A percentile compares a stretch with the other conserved stretches of the same genome.
These are phyloP conservation scores for Riptortus pedestris DNA, from an alignment of 1,140 invertebrate species.

Conservation along the genomic window DNA sequence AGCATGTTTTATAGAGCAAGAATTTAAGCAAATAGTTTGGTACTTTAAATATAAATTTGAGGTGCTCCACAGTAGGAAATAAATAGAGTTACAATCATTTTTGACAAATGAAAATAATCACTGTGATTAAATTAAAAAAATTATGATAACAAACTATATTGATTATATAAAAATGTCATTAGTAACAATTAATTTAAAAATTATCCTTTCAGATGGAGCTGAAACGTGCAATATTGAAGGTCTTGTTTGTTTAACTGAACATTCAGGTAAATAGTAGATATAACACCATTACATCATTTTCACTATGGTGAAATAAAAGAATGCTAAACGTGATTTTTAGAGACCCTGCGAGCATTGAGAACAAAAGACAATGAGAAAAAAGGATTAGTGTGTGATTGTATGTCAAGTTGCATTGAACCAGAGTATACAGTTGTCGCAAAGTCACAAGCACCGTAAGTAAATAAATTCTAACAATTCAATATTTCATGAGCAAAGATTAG, in stretches of 20 bases:
- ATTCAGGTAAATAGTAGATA: too few species aligned
- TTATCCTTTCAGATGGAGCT: slow-evolving; percentile 25
- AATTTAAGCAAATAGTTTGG: not conserved
- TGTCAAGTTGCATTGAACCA: slow-evolving; percentile 50
- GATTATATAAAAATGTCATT: too few species aligned
- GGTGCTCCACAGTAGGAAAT: too few species aligned
- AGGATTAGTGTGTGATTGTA: slow-evolving; percentile 49
- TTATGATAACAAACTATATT: too few species aligned
- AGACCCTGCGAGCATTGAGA: slow-evolving; percentile 23
- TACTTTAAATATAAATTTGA: not conserved
- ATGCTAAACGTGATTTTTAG: too few species aligned
- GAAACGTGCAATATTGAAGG: slow-evolving; percentile 26
- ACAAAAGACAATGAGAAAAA: slow-evolving; percentile 25
- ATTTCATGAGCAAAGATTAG: not conserved
- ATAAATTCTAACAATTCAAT: not conserved
- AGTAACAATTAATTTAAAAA: too few species aligned
- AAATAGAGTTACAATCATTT: too few species aligned
- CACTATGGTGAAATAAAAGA: slow-evolving; percentile 3
- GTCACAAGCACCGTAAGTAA: slow-evolving; percentile 2
- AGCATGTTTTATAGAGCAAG: not conserved
- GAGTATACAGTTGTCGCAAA: slow-evolving; percentile 36
- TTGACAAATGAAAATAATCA: too few species aligned
- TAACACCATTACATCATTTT: too few species aligned
- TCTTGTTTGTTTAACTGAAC: slow-evolving; percentile 27
- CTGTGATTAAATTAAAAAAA: too few species aligned